Evolutionary conservation across 2,113 vertebrate genomes (phyloP).

Genomic region (Columba livia): DNA sequence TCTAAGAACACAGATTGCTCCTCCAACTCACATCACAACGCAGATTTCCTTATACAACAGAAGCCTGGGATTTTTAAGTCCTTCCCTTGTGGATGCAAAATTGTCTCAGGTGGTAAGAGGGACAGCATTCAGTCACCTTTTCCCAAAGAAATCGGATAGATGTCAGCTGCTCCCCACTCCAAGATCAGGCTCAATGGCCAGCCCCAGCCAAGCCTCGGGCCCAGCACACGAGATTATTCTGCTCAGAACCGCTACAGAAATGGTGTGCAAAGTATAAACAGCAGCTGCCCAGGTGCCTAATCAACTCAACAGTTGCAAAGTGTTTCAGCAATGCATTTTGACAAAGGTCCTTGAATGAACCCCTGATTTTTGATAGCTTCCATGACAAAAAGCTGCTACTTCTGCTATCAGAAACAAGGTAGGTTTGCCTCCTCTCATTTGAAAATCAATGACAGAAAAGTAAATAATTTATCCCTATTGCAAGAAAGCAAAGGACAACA

Average conservation of each 20-base stretch:
- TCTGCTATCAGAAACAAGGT: not conserved
- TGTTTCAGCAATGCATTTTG: not conserved
- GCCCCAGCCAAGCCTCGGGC: accelerated
- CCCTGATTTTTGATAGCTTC: not conserved
- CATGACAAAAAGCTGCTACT: not conserved
- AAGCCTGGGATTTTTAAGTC: not conserved
- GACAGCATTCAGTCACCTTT: not conserved
- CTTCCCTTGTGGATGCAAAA: not conserved
- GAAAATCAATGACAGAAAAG: not conserved
- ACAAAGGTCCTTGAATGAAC: not conserved
- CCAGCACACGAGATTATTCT: not conserved
- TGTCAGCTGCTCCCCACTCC: not conserved
- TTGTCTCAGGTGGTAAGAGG: not conserved
- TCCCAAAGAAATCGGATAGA: not conserved
- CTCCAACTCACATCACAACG: not conserved
- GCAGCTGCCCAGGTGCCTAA: not conserved
- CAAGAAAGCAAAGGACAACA: not conserved
- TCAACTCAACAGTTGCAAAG: not conserved
- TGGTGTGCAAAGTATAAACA: accelerated
- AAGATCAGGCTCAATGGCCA: not conserved
- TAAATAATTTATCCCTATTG: not conserved
- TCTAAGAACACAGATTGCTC: accelerated
- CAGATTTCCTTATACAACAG: not conserved
- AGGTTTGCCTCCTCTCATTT: not conserved
- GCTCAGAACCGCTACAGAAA: not conserved